Conservation (phyloP, 2,888 invertebrate genomes). For the Platycnemis pennipes region DNA sequence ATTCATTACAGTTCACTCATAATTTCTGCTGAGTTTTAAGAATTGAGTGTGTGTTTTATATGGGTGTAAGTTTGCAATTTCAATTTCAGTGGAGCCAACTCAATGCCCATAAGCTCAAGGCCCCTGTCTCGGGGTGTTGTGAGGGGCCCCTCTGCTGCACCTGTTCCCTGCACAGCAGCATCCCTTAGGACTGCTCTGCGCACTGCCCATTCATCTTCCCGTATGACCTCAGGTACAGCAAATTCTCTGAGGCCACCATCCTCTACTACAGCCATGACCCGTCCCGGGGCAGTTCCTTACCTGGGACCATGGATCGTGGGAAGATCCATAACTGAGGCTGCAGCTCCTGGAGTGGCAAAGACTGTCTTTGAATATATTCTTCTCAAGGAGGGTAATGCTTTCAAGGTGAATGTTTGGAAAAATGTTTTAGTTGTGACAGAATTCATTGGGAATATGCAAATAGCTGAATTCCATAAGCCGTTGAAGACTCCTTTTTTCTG, state of each 20-base stretch:
- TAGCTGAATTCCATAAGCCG: background rate
- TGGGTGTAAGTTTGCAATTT: too few species aligned
- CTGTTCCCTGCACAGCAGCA: background rate
- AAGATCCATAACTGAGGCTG: background rate
- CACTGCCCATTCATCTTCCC: background rate
- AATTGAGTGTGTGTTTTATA: too few species aligned
- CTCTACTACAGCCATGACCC: background rate
- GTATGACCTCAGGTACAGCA: background rate
- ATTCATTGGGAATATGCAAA: background rate
- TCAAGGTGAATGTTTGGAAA: background rate
- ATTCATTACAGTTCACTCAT: too few species aligned
- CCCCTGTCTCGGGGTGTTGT: conserved; percentile 19
- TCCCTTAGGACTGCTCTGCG: background rate
- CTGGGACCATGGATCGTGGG: conserved; percentile 23
- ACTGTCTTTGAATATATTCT: conserved; percentile 33
- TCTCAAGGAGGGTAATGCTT: conserved; percentile 46
- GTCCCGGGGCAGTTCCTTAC: background rate
- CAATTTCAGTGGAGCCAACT: background rate
- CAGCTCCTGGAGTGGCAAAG: conserved; percentile 43
- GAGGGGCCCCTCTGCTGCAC: background rate
- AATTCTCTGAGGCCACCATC: background rate
- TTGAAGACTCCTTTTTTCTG: too few species aligned
- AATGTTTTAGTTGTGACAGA: too few species aligned
- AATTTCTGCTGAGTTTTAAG: too few species aligned
- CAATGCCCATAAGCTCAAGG: background rate